Conservation (phyloP, 2,888 invertebrate species). For the Apamea crenata region DNA sequence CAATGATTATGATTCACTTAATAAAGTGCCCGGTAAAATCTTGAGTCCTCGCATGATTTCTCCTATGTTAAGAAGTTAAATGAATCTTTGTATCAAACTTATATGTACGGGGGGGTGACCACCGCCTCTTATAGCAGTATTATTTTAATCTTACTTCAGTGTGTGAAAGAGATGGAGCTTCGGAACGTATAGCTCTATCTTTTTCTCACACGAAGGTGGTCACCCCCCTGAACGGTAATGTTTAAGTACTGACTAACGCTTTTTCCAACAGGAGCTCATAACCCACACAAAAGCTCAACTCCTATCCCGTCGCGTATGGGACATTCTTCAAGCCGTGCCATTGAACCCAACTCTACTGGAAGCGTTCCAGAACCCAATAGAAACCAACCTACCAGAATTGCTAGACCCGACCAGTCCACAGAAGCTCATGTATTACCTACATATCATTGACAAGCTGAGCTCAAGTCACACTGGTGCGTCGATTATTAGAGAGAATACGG, state of each 20-base stretch:
- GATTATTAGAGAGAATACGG: conserved; percentile 77
- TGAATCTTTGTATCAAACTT: neutral
- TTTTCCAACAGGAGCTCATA: conserved; percentile 90
- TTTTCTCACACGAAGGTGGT: too few species aligned
- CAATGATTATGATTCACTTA: neutral
- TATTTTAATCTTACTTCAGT: too few species aligned
- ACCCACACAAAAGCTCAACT: conserved; percentile 97
- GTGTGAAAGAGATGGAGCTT: too few species aligned
- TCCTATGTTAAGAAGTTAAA: neutral
- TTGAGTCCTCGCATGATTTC: neutral
- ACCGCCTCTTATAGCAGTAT: too few species aligned
- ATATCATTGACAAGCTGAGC: conserved; percentile 93
- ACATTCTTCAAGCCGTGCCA: conserved; percentile 97
- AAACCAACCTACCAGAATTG: conserved; percentile 93
- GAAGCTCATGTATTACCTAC: conserved; percentile 98
- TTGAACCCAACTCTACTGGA: conserved; percentile 96
- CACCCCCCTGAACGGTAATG: too few species aligned
- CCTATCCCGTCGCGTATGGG: conserved; percentile 98
- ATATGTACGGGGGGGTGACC: too few species aligned
- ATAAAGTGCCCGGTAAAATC: neutral
- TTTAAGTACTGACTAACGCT: neutral
- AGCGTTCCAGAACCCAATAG: conserved; percentile 94
- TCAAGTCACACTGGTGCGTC: conserved; percentile 77
- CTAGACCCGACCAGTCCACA: conserved; percentile 97
- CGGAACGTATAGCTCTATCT: too few species aligned